Evolutionary conservation across 2,888 invertebrate genomes (phyloP), one percentile per base, ranked within the genome.

Genomic region (Macrophya alboannulata): DNA sequence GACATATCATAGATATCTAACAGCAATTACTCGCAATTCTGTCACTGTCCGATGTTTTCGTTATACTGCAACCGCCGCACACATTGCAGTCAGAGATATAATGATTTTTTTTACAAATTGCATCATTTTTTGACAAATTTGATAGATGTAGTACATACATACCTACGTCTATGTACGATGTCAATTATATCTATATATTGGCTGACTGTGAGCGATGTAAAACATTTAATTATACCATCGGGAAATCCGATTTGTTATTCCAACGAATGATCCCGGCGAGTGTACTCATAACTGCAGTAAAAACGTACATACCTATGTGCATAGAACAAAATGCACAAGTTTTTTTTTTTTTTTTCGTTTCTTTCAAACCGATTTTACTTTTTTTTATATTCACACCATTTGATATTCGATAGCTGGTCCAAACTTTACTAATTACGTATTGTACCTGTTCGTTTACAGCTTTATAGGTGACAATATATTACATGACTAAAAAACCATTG

Each of bases 161-260:
- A 17, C 12, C 37, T 68, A 31, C 68, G 68, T 68, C 37, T 68
- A 15, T 68, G 40, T 37, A 40, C 43, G 17, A 10, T 8, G 37
- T 71, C 40, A 37, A 71, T 71, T 71, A 37, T 31, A n/a, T n/a
- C n/a, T n/a, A n/a, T n/a, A n/a, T n/a, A 43, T 17, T 43, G n/a
- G 71, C 37, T 71, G 71, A 71, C 17, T 40, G 71, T 71, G 71
- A 71, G 17, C n/a, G 40, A 71, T 43, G 40, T 43, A 40, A 43
- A 43, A 40, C 17, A 71, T 43, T 43, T 17, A 71, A 71, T 71
- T 37, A 43, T 21, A 71, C 62, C 71, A 40, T 37, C 40, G 71
- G 40, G 40, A 71, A 71, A 71, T 40, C 40, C 40, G 37, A 71
- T 71, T 71, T 31, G 71, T 40, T 43, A 71, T 71, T 17, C n/a